phyloP scores from a whole-genome alignment of 2,888 invertebrate genomes.

The Lasiommata megera region DNA sequence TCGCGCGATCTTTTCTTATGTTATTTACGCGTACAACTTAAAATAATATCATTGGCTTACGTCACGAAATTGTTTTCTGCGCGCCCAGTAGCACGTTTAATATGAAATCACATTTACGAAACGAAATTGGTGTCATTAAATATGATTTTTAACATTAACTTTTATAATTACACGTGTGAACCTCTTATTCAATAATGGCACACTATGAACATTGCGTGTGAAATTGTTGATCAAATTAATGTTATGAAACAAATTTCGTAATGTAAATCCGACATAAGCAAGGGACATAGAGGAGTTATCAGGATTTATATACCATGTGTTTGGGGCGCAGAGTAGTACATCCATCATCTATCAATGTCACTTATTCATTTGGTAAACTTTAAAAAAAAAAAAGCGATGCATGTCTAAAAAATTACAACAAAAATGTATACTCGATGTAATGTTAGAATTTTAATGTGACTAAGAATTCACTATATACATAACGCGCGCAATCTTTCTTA shows the following conservation, averaged over 20 bases:
- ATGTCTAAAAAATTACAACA: neutral
- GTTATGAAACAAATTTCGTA: no score
- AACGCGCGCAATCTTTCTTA: neutral
- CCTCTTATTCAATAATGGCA: no score
- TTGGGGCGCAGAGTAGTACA: neutral
- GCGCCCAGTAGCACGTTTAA: neutral
- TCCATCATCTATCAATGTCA: neutral
- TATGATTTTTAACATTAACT: no score
- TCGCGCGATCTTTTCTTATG: neutral
- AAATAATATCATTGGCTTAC: neutral
- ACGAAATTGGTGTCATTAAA: no score
- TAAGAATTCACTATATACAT: neutral
- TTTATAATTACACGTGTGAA: no score
- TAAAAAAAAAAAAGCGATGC: neutral
- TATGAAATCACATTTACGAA: no score
- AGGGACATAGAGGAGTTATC: neutral
- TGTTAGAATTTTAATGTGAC: neutral
- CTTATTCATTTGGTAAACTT: neutral
- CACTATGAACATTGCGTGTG: no score
- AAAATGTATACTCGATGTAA: neutral
- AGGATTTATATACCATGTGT: neutral
- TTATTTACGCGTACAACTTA: neutral
- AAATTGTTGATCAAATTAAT: no score
- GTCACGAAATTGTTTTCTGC: neutral
- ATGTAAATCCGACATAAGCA: no score